phyloP scores from a whole-genome alignment of 2,888 invertebrate genomes.

The Leptinotarsa juncta region DNA sequence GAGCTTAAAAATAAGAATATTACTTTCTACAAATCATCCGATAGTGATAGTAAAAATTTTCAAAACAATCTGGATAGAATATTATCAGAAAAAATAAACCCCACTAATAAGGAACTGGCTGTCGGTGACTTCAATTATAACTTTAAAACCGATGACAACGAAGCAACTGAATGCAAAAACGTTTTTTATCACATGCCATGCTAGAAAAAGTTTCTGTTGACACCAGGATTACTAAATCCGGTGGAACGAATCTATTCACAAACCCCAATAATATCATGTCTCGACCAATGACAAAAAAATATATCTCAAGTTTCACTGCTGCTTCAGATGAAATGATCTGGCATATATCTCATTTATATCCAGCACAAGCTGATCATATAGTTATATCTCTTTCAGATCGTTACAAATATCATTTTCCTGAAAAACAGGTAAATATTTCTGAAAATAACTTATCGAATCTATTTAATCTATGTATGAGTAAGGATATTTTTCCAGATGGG shows the following conservation, averaged over 20 bases:
- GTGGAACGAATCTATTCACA: background rate
- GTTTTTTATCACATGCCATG: background rate
- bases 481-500: too few species aligned
- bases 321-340: too few species aligned
- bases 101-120: background rate
- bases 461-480: too few species aligned
- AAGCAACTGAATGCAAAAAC: background rate
- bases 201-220: slow-evolving; percentile 8
- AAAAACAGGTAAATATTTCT: background rate
- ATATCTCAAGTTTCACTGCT: too few species aligned
- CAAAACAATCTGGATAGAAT: background rate
- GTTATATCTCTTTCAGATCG: background rate
- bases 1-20: too few species aligned
- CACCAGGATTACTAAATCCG: background rate
- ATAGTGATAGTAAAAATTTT: background rate
- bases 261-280: background rate
- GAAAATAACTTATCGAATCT: background rate
- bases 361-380: background rate
- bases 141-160: background rate
- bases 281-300: background rate
- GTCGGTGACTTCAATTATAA: background rate
- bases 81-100: background rate
- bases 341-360: too few species aligned
- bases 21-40: background rate
- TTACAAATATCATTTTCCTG: slow-evolving; percentile 10